Evolutionary conservation across 2,113 vertebrate genomes (phyloP), one percentile per base, ranked within the genome.

Genomic region (Tursiops truncatus): DNA sequence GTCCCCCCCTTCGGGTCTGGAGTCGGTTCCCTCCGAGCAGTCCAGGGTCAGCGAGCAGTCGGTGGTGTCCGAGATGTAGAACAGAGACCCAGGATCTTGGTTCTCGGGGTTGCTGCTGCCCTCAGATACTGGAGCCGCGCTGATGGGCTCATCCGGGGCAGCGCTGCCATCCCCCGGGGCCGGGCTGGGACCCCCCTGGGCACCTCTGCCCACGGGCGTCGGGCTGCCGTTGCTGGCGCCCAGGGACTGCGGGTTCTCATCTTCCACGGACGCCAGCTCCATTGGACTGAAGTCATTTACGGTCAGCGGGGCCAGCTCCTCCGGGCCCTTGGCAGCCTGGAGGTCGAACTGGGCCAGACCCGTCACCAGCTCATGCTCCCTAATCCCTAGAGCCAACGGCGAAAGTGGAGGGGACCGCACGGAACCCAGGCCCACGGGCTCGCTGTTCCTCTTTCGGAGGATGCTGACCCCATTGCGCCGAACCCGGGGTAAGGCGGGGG

Each of bases 1-100:
- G 84, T 98, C 98, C 13, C 98, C 98, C 0, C 65, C 97, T 11
- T 97, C 47, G 0, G 97, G 95, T 1, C 98, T 98, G 97, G 98
- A 98, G 84, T 99, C 98, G 0, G 97, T 92, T 5, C 98, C 98
- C 91, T 99, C 99, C 0, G 99, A 99, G 95, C 98, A 99, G 98
- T 99, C 99, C 84, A 99, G 96, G 0, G 99, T 98, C 97, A 99
- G 98, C 2, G 99, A 99, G 98, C 99, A 99, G 98, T 99, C 99
- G 0, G 99, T 99, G 2, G 98, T 89, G 92, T 99, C 99, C 1
- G 99, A 99, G 62, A 99, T 79, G 31, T 98, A 99, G 74, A 99
- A 98, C 84, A 91, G 1, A 3, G 98, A 96, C 14, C 87, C 94
- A 2, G 98, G 95, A 38, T 99, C 99, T 98, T 98, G 99, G 84